Conservation (phyloP, 1,140 invertebrate species). For the Bilobella aurantiaca region DNA sequence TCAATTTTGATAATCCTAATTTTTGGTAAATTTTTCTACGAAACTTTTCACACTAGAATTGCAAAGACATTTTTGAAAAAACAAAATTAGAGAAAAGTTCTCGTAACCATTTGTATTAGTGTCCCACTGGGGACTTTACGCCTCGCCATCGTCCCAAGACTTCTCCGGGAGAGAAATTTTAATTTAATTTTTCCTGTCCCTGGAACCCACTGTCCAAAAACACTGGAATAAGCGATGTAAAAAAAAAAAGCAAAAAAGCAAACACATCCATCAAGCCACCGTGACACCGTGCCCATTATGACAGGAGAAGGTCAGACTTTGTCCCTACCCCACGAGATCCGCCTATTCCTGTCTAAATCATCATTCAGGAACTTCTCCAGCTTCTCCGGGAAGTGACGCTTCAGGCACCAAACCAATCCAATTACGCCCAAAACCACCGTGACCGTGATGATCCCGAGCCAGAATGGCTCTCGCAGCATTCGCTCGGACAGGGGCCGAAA, state of each 20-base stretch:
- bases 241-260: conserved; percentile 10
- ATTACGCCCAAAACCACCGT: conserved; percentile 60
- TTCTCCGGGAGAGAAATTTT: too few species aligned
- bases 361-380: conserved; percentile 68
- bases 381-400: conserved; percentile 69
- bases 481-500: conserved; percentile 57
- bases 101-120: too few species aligned
- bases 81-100: too few species aligned
- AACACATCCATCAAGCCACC: not conserved
- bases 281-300: not conserved
- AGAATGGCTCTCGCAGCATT: conserved; percentile 72
- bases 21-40: too few species aligned
- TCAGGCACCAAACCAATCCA: conserved; percentile 65
- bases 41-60: too few species aligned
- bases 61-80: too few species aligned
- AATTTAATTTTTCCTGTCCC: too few species aligned
- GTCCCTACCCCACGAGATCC: conserved; percentile 34
- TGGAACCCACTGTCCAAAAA: too few species aligned
- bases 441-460: conserved; percentile 67
- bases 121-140: too few species aligned
- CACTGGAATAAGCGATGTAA: too few species aligned
- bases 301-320: not conserved
- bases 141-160: too few species aligned
- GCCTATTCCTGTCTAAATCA: conserved; percentile 54
- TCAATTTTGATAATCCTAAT: too few species aligned